These are phyloP conservation scores for Pocillopora meandrina DNA, from an alignment of 92 coral and sea anemone genomes.

Conservation along the genomic window DNA sequence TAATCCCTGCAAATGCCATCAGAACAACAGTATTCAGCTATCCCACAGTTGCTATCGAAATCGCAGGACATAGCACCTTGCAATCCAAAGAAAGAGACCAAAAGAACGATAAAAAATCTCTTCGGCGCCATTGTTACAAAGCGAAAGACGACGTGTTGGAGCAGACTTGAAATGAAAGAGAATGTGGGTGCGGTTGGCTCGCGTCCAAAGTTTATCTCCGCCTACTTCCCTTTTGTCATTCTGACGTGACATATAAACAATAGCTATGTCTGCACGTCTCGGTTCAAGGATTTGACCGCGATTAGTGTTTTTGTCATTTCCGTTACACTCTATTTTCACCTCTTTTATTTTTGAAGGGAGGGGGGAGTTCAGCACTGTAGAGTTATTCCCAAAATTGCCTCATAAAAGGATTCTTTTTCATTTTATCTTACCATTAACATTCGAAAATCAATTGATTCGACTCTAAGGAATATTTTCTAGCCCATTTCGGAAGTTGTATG, in stretches of 20 bases:
- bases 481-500: too few relatives aligned
- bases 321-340: too few relatives aligned
- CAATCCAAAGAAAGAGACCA: background rate
- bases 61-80: conserved; percentile 1
- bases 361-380: too few relatives aligned
- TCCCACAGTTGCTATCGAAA: background rate
- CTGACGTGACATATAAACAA: background rate
- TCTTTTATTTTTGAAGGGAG: too few relatives aligned
- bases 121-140: background rate
- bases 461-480: too few relatives aligned
- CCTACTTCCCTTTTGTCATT: background rate
- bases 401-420: too few relatives aligned
- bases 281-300: too few relatives aligned
- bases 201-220: background rate
- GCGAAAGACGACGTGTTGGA: background rate
- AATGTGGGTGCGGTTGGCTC: background rate
- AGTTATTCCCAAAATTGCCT: too few relatives aligned
- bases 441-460: too few relatives aligned
- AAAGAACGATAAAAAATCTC: background rate
- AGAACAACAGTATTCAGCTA: background rate
- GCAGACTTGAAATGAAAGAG: background rate
- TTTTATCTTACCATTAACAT: too few relatives aligned
- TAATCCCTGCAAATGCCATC: background rate
- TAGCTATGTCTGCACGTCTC: too few relatives aligned
- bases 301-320: too few relatives aligned